A percentile compares a stretch with the other conserved stretches of the same genome.
Conservation (phyloP, 2,797 vertebrate genomes). For the Pantherophis alleghaniensis region DNA sequence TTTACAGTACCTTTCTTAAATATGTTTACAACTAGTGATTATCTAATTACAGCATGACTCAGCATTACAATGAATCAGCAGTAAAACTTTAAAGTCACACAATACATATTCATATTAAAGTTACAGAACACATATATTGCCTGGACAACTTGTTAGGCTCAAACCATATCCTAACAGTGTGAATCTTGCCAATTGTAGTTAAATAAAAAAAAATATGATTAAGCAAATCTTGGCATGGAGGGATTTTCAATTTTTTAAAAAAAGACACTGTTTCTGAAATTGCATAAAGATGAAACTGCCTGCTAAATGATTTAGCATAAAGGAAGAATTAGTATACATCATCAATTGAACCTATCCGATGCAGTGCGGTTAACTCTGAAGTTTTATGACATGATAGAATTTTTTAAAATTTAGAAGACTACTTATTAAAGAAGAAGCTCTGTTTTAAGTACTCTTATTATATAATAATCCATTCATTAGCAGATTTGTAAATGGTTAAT, state of each 20-base stretch:
- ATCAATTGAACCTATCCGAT: not conserved
- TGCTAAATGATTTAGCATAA: fast-evolving
- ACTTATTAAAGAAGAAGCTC: not conserved
- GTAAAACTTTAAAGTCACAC: no score
- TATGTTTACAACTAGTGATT: no score
- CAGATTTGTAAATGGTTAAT: not conserved
- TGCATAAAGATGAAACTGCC: not conserved
- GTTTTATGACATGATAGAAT: not conserved
- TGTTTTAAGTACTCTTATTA: not conserved
- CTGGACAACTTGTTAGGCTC: no score
- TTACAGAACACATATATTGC: no score
- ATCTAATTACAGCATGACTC: no score
- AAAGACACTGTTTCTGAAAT: not conserved
- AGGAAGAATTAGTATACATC: not conserved
- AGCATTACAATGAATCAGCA: no score
- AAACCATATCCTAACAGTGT: not conserved
- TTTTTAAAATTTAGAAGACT: not conserved
- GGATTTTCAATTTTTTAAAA: not conserved
- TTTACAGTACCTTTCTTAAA: no score
- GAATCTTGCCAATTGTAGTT: not conserved
- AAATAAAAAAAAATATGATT: not conserved
- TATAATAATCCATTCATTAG: not conserved
- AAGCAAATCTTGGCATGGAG: not conserved
- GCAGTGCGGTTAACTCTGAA: not conserved
- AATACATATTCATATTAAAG: no score